These are phyloP conservation scores for Coreoperca whiteheadi DNA, from an alignment of 2,113 vertebrate genomes.

Conservation along the genomic window DNA sequence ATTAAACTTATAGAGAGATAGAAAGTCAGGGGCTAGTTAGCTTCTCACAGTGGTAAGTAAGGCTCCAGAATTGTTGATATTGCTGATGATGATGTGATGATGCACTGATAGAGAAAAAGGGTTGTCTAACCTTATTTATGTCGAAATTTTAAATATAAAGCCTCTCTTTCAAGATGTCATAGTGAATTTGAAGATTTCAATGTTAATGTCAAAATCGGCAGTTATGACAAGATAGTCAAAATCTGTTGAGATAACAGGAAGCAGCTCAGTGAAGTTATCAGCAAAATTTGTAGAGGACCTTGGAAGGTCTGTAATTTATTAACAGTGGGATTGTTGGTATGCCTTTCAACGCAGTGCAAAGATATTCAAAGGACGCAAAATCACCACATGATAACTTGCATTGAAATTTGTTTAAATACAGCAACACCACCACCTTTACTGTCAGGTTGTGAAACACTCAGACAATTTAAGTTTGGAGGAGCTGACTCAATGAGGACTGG, in stretches of 20 bases:
- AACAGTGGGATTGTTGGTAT: not conserved
- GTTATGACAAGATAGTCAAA: too few relatives aligned
- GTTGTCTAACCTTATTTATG: not conserved
- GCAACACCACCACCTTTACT: not conserved
- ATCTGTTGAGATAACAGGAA: conserved; percentile 2
- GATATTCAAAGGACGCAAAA: not conserved
- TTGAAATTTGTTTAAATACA: not conserved
- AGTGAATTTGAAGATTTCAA: not conserved
- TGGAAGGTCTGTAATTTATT: not conserved
- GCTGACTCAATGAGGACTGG: not conserved
- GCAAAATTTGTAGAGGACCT: not conserved
- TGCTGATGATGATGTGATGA: not conserved
- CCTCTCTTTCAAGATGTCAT: not conserved
- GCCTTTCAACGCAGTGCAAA: not conserved
- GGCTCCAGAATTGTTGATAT: not conserved
- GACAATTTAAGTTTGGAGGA: not conserved
- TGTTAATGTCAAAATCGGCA: not conserved
- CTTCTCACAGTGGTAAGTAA: not conserved
- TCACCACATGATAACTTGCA: not conserved
- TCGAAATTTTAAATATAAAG: not conserved
- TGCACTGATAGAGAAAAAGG: not conserved
- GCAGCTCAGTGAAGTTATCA: not conserved
- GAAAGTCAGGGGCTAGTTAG: not conserved
- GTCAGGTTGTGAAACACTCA: not conserved
- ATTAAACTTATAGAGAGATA: not conserved